Base-by-base conservation (phyloP, 1,140 invertebrate genomes). In the Drosophila persimilis region DNA sequence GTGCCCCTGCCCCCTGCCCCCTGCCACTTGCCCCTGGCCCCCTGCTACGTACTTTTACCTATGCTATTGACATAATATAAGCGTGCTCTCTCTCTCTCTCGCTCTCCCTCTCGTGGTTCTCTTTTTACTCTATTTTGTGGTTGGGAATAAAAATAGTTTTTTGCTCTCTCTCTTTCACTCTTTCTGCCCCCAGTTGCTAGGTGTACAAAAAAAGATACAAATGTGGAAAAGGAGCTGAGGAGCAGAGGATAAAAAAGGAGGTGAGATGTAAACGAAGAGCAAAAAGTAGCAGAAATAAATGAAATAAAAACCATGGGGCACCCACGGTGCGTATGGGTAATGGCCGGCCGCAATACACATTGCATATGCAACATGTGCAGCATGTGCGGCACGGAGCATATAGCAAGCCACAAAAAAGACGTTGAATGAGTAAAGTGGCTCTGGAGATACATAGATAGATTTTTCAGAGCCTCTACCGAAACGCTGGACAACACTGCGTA, bases 41-140 rank as follows among this genome's bases (percentile, higher is more conserved):
- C 29, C 50, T 41, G 48, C 9, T 44, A 13, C 24, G 17, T 35
- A 48, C 41, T 41, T 66, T 53, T 70, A 63, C 73, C 83, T 67
- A 72, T 65, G 69, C 74, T 72, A 78, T 86, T 86, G 81, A 81
- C 81, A 88, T 88, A 88, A 81, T 86, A 78, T 86, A 88, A 86
- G 83, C 83, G 13, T 15, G 17, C 53, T 58, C 31, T 20, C 17
- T 56, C 53, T 56, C 50, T 45, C 6, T 62, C 43, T 55, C 51
- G 39, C 13, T 50, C 35, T 20, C 65, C 55, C 50, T 66, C 46
- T 72, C 35, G 35, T 54, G 17, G 62, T 58, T 65, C 55, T 58
- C 29, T 11, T 45, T 13, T 39, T 39, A 17, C 35, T 39, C 35
- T 39, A 39, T 76, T 64, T 51, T 77, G 74, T 65, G 74, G 64